These are phyloP conservation scores for Dorcus parallelipipedus DNA, from an alignment of 2,888 invertebrate species.

Conservation along the genomic window DNA sequence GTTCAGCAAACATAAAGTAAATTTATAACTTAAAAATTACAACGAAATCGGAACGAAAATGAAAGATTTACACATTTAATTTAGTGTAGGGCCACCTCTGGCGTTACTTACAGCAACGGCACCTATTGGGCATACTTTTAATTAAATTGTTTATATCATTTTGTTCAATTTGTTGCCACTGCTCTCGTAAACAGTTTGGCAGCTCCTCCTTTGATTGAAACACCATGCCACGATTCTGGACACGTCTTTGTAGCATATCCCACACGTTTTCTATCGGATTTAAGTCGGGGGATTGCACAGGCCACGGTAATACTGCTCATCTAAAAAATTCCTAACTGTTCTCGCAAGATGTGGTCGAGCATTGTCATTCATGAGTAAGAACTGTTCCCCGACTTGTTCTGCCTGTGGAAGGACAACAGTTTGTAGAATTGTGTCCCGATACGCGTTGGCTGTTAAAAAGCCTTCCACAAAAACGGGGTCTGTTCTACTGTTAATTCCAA, in stretches of 20 bases:
- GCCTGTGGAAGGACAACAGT: no score
- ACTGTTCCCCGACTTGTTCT: slow-evolving; percentile 10
- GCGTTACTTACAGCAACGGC: not conserved
- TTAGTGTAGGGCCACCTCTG: slow-evolving; percentile 3
- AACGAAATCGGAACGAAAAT: not conserved
- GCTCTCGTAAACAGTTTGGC: not conserved
- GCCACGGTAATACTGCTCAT: slow-evolving; percentile 11
- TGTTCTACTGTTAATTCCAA: no score
- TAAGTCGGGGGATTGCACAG: slow-evolving; percentile 19
- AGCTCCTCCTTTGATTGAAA: not conserved
- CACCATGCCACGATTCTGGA: not conserved
- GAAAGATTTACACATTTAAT: not conserved
- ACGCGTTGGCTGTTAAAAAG: no score
- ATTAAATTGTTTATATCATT: slow-evolving; percentile 10
- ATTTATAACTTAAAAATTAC: not conserved
- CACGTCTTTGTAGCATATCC: slow-evolving; percentile 6
- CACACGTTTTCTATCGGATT: slow-evolving; percentile 22
- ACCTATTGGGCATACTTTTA: slow-evolving; percentile 7
- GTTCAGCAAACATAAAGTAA: not conserved
- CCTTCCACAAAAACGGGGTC: no score
- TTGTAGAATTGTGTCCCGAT: no score
- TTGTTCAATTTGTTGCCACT: slow-evolving; percentile 1
- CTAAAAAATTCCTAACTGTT: not conserved
- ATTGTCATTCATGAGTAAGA: slow-evolving; percentile 22
- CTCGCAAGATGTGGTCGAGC: slow-evolving; percentile 15